Base-by-base conservation (phyloP, 2,888 invertebrate species). In the Andrena minutula region DNA sequence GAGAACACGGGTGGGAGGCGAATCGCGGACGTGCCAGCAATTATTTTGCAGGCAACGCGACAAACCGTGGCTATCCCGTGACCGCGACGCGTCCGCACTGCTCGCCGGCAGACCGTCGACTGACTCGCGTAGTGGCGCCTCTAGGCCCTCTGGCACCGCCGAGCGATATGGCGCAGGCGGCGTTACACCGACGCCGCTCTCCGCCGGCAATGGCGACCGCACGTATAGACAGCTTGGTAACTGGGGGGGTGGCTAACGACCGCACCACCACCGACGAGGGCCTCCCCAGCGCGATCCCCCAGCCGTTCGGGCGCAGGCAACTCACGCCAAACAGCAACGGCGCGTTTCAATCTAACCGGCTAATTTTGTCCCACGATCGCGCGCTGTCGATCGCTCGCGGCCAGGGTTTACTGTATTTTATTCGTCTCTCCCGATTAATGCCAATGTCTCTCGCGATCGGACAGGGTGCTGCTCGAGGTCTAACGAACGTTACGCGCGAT, bases 61-160 rank as follows among this genome's bases (percentile, higher is more conserved):
- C 68, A 51, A 28, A 75, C 66, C 56, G 20, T 65, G 64, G 73
- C 76, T 7, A 16, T 16, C 30, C 30, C 47, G 47, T 65, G 72
- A 41, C 51, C 74, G 73, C 83, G 79, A 86, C 83, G 60, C 80
- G 89, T 92, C 92, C 91, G 89, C 92, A 90, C 93, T 87, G 88
- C 88, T 91, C 91, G 92, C 92, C 93, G 93, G 93, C 92, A 91
- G 92, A 92, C 89, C 91, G 91, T 92, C 90, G 91, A 93, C 93
- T 93, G 93, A 93, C 92, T 93, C 91, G 88, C 92, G 93, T 93
- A 93, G 93, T 93, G 81, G 76, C 71, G 73, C 66, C 61, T 56
- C 41, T 60, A 30, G 16, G 12, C 12, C 20, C 58, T 70, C 68
- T 51, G 51, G 41, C 41, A 41, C 41, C 32, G 32, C 30, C 35